Evolutionary conservation across 2,797 vertebrate genomes (phyloP), one percentile per base, ranked within the genome.

Genomic region (Pipistrellus pygmaeus): DNA sequence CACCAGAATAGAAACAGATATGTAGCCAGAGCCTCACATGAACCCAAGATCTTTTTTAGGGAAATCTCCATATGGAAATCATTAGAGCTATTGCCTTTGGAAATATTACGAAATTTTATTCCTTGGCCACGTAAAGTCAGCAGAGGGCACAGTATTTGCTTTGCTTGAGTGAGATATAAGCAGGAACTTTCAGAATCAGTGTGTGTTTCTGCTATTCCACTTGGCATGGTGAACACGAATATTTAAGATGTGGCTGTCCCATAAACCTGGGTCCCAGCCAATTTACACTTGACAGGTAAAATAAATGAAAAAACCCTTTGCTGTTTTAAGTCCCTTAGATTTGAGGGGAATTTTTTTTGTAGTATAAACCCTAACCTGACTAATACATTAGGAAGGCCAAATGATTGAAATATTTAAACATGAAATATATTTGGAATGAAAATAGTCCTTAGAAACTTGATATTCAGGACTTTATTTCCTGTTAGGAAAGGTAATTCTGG

Each of bases 391-490:
- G 32, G 20, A 83, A 69, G 85, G 7, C 4, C 57, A 92, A 88
- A 78, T 85, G 46, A 55, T 21, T 94, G 57, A 92, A 91, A 51
- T 71, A 69, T 90, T 73, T 83, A 82, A 93, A 82, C 8, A 90
- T 64, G 73, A 88, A 55, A 51, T 75, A 57, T 46, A 75, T 66
- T 73, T 73, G 57, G 23, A 80, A 83, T 82, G 84, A 90, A 88
- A 89, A 85, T 32, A 62, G 3, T 8, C 13, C 18, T 55, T 68
- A 32, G 17, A 35, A 90, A 38, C 12, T 83, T 71, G 77, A 69
- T 78, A 88, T 17, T 88, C 20, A 78, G 30, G 10, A 38, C 15
- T 35, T 78, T 8, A 38, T 75, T 53, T 84, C n/a, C 46, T 60
- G 6, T 23, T 77, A 71, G 35, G 60, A 84, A 94, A 46, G 12